A percentile compares a stretch with the other conserved stretches of the same genome.
These are phyloP conservation scores for Bombus superbus DNA, from an alignment of 1,140 invertebrate species.

Conservation along the genomic window DNA sequence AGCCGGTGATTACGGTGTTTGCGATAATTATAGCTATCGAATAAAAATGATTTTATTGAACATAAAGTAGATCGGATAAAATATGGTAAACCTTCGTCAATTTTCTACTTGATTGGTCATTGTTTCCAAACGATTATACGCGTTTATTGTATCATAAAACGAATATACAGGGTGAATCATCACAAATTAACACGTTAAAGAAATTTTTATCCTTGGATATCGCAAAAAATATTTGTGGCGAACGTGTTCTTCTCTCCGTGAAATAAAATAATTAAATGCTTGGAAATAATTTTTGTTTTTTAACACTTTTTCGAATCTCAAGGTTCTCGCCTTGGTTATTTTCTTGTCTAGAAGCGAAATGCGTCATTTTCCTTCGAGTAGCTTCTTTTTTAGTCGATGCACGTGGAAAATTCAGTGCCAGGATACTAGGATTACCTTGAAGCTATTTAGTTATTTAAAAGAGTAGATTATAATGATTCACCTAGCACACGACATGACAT, in stretches of 20 bases:
- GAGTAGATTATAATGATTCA: not conserved
- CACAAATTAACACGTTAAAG: conserved; percentile 2
- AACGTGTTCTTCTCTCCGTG: not conserved
- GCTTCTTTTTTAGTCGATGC: not conserved
- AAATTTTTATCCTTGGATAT: not conserved
- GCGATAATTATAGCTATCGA: not conserved
- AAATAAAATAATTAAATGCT: not conserved
- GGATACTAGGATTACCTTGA: not conserved
- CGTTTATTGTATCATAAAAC: not conserved
- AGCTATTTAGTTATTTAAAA: no score
- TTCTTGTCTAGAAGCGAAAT: not conserved
- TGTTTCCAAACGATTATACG: not conserved
- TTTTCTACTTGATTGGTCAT: not conserved
- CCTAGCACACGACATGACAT: no score
- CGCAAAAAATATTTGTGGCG: not conserved
- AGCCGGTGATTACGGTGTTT: not conserved
- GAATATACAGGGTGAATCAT: not conserved
- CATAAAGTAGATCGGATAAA: not conserved
- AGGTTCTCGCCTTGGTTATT: not conserved
- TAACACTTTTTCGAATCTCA: not conserved
- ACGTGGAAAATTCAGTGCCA: not conserved
- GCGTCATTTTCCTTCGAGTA: not conserved
- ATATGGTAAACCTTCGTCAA: not conserved
- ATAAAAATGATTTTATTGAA: not conserved
- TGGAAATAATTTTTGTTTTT: not conserved